Evolutionary conservation across 2,113 vertebrate species (phyloP).

Genomic region (Chelonoidis abingdonii): DNA sequence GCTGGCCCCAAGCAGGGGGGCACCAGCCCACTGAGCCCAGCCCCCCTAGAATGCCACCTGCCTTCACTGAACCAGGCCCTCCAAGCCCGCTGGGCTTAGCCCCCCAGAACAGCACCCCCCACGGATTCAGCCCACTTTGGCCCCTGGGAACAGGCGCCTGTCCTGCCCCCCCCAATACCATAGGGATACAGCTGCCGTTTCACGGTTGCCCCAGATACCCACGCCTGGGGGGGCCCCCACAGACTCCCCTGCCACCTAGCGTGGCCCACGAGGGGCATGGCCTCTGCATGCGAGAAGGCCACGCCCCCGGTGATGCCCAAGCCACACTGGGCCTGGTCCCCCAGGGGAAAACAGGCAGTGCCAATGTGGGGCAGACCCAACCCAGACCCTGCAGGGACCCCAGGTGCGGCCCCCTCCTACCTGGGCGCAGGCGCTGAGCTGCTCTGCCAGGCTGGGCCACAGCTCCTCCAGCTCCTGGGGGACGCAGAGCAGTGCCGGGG

Average conservation of each 20-base stretch:
- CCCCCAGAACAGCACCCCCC: neutral
- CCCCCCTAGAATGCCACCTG: neutral
- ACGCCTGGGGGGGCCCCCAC: too few relatives aligned
- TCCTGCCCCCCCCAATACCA: too few relatives aligned
- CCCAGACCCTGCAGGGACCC: neutral
- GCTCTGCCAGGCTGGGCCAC: constrained; percentile 85
- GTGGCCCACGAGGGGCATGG: too few relatives aligned
- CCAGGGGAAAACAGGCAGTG: too few relatives aligned
- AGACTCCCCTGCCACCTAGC: too few relatives aligned
- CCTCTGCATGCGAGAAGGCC: too few relatives aligned
- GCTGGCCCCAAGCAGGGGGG: too few relatives aligned
- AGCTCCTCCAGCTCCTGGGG: constrained; percentile 79
- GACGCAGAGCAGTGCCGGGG: neutral
- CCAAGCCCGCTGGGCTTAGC: neutral
- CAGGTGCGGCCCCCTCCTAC: constrained; percentile 36
- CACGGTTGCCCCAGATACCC: neutral
- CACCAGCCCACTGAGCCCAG: neutral
- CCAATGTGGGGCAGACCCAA: too few relatives aligned
- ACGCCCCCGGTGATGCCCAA: too few relatives aligned
- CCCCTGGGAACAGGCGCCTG: too few relatives aligned
- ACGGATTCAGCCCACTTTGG: too few relatives aligned
- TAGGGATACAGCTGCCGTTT: neutral
- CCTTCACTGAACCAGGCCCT: neutral
- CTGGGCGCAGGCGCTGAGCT: constrained; percentile 79
- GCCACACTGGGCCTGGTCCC: too few relatives aligned